These are phyloP conservation scores for Leptinotarsa lineolata DNA, from an alignment of 1,140 invertebrate species.

Conservation along the genomic window DNA sequence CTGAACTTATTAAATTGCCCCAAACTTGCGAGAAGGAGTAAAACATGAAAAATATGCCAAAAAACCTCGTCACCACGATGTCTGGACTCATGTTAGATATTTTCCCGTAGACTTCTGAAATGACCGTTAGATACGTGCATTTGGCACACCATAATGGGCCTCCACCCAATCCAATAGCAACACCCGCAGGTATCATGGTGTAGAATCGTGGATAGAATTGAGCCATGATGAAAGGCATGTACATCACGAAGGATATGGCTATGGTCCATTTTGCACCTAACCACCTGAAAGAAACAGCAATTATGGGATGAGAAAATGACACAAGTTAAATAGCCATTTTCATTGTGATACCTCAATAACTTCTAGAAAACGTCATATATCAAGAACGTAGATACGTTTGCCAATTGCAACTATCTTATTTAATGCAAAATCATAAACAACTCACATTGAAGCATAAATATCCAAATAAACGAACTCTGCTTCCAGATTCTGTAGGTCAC, in stretches of 20 bases:
- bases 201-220: conserved; percentile 84
- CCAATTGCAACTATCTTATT: too few species aligned
- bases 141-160: conserved; percentile 90
- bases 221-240: conserved; percentile 84
- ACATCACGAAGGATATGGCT: conserved; percentile 79
- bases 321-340: too few species aligned
- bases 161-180: conserved; percentile 83
- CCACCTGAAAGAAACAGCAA: conserved; percentile 63
- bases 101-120: conserved; percentile 71
- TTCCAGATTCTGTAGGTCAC: too few species aligned
- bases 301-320: too few species aligned
- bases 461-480: too few species aligned
- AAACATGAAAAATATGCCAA: conserved; percentile 91
- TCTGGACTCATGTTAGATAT: conserved; percentile 70
- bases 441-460: too few species aligned
- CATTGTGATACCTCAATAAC: too few species aligned
- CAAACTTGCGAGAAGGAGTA: conserved; percentile 91
- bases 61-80: conserved; percentile 80
- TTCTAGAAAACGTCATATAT: too few species aligned
- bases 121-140: conserved; percentile 84
- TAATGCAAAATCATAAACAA: too few species aligned
- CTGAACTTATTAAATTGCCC: conserved; percentile 91
- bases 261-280: conserved; percentile 87
- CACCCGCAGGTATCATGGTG: conserved; percentile 83
- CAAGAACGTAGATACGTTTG: too few species aligned